Percentiles rank a stretch among this genome's conserved stretches.
These are phyloP conservation scores for Chelmon rostratus DNA, from an alignment of 2,797 vertebrate genomes.

Conservation along the genomic window DNA sequence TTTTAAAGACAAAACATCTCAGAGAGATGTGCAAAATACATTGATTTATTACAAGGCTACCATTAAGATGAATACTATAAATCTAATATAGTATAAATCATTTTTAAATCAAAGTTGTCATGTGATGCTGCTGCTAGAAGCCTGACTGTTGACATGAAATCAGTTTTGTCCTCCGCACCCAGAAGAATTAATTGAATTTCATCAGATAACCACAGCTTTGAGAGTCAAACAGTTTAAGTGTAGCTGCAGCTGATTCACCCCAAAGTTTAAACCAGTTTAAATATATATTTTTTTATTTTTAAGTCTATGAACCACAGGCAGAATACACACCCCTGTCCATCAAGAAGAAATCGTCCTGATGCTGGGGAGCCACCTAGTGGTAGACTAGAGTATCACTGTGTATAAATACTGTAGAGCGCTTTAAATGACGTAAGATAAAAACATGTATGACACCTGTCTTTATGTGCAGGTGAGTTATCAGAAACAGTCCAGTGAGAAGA, in stretches of 20 bases:
- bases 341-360: neutral
- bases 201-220: neutral
- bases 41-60: neutral
- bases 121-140: neutral
- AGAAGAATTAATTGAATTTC: neutral
- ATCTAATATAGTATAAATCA: neutral
- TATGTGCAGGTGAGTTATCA: neutral
- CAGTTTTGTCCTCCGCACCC: neutral
- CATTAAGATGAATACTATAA: neutral
- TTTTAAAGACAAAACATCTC: neutral
- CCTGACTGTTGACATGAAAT: neutral
- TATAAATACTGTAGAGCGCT: neutral
- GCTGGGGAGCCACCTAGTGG: conserved; percentile 11
- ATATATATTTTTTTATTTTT: neutral
- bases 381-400: neutral
- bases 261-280: neutral
- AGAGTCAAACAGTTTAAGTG: neutral
- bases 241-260: neutral
- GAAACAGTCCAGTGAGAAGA: neutral
- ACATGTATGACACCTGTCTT: no score
- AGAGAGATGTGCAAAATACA: neutral
- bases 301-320: neutral
- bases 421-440: neutral
- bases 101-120: neutral
- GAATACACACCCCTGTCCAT: neutral